Base-by-base conservation (phyloP, 2,888 invertebrate genomes). In the Luperina testacea region DNA sequence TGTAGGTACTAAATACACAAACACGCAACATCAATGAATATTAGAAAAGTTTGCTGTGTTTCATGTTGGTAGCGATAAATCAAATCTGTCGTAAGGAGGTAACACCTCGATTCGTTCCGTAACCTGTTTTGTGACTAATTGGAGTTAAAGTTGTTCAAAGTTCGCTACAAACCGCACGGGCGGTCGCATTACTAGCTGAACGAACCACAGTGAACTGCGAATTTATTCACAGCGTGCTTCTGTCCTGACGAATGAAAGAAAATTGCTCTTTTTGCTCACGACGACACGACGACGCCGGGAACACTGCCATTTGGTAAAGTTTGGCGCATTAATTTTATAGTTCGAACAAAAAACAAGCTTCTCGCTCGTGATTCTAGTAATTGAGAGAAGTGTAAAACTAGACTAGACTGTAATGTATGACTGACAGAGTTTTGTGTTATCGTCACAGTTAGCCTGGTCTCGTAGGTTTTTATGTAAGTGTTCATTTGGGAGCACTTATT, bases 91-190 rank as follows among this genome's bases (percentile, higher is more conserved):
- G 77, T 77, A 80, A 83, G 77, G 80, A 71, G 73, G 77, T 72
- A 84, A 89, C 83, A 82, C 82, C 75, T 84, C 81, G 74, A 84
- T 83, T 82, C 81, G 70, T 78, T 82, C 78, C 63, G 80, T 80
- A 78, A 82, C 85, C 71, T 82, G 82, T 89, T 89, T 87, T 85
- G 83, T 87, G 80, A 83, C 86, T 90, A 90, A 89, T 89, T 87
- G 88, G 81, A 86, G 84, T 88, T 85, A 71, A 86, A 90, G 78
- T 90, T 87, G 84, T 89, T 82, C 75, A 64, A 87, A 90, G 78
- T 90, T 89, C 71, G 78, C 84, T 86, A 85, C 85, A 84, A 87
- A 86, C 88, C 89, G 80, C 83, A 86, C 82, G 73, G 71, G 75
- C 77, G 77, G 80, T 82, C 82, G 81, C 90, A 82, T 86, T 86